phyloP scores from a whole-genome alignment of 2,888 invertebrate species.

The Drosophila putrida region DNA sequence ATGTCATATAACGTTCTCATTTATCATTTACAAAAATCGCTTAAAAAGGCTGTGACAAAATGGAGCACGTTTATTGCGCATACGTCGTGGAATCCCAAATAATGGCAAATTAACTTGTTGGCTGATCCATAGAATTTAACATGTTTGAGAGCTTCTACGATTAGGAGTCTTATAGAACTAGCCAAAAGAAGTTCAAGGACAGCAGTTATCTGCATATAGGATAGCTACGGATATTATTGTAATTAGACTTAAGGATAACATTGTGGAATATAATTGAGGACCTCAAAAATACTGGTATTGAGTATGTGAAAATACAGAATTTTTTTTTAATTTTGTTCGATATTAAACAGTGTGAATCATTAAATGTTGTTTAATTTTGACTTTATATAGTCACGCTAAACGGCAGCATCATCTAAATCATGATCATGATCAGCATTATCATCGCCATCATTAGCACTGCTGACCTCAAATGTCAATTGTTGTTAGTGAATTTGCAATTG shows the following conservation, averaged over 20 bases:
- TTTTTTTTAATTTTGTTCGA: slow-evolving; percentile 31
- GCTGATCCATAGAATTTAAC: neutral
- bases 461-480: slow-evolving; percentile 79
- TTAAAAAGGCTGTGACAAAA: slow-evolving; percentile 39
- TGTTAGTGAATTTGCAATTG: slow-evolving; percentile 52
- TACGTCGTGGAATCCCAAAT: slow-evolving; percentile 22
- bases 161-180: slow-evolving; percentile 9
- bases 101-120: no score
- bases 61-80: slow-evolving; percentile 19
- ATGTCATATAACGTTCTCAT: slow-evolving; percentile 34
- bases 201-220: slow-evolving; percentile 21
- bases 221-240: neutral
- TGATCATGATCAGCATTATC: slow-evolving; percentile 30
- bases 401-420: slow-evolving; percentile 31
- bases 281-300: slow-evolving; percentile 19
- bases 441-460: slow-evolving; percentile 37
- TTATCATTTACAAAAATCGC: slow-evolving; percentile 35
- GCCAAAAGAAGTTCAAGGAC: slow-evolving; percentile 14
- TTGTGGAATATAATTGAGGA: slow-evolving; percentile 14
- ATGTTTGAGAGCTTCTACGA: slow-evolving; percentile 23
- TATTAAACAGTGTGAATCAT: slow-evolving; percentile 45
- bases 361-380: slow-evolving; percentile 46
- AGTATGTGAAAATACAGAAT: slow-evolving; percentile 15
- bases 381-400: slow-evolving; percentile 72
- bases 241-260: slow-evolving; percentile 18